Evolutionary conservation across 2,797 vertebrate species (phyloP), one percentile per base, ranked within the genome.

Genomic region (Microctenopoma lineatum): DNA sequence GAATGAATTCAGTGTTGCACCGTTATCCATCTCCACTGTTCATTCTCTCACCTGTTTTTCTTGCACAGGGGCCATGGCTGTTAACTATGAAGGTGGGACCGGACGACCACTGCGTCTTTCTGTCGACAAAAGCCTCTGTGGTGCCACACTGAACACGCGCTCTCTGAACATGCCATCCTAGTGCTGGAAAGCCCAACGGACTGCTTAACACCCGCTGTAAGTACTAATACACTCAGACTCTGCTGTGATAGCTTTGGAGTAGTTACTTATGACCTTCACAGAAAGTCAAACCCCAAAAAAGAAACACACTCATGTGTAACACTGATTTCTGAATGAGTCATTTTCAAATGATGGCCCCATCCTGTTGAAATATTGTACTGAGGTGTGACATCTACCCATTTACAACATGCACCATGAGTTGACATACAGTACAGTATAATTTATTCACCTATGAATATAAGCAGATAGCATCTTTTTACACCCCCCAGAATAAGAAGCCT

Each of bases 81-180:
- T 73, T 66, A 65, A 86, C 72, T 79, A 85, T 84, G 83, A 77
- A 56, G 83, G 84, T 79, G 87, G 84, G 87, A 80, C 81, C 83
- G 66, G 79, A 58, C 29, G 13, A 62, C 69, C 74, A 47, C 74
- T 32, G 38, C 77, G 64, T 84, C 81, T 66, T 38, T 51, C 70
- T 52, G 51, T 77, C 82, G 53, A 46, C 81, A 52, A 59, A 61
- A 77, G 59, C 58, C 59, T 75, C 84, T 59, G 45, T 41, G 83
- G 84, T 77, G 83, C 80, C 70, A 77, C 80, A 54, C 58, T 77
- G 84, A 87, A 83, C 75, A 67, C 75, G 67, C 59, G 47, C 77
- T 54, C 77, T 34, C 68, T 56, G 65, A 87, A 84, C 81, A 79
- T 90, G 88, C 78, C 84, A 80, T 65, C 75, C 67, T 51, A 87